Evolutionary conservation across 2,113 vertebrate species (phyloP).

Genomic region (Apodemus sylvaticus): DNA sequence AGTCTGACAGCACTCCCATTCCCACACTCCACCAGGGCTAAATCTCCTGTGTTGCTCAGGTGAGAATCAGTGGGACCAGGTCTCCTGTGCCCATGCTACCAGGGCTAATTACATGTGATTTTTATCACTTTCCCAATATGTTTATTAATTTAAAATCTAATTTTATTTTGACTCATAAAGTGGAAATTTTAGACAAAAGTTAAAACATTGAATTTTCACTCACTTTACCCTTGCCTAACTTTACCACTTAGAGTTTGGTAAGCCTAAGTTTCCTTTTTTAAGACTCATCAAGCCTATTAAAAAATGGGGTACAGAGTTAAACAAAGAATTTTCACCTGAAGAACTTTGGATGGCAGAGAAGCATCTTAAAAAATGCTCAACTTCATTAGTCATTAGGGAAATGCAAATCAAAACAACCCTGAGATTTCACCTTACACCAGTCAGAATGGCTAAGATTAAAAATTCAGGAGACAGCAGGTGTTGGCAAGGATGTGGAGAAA

Average conservation of each 20-base stretch:
- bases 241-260: neutral
- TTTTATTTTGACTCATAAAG: slow-evolving; percentile 40
- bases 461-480: too few relatives aligned
- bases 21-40: neutral
- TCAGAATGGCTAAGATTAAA: too few relatives aligned
- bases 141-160: neutral
- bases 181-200: neutral
- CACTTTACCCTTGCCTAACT: neutral
- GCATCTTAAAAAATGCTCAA: too few relatives aligned
- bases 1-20: neutral
- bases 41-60: neutral
- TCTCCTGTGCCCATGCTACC: neutral
- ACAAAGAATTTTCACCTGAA: too few relatives aligned
- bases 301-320: too few relatives aligned
- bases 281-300: neutral
- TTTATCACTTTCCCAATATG: slow-evolving; percentile 17
- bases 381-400: too few relatives aligned
- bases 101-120: neutral
- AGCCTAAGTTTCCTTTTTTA: neutral
- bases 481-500: too few relatives aligned
- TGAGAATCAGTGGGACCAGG: neutral
- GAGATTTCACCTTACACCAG: too few relatives aligned
- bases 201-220: neutral
- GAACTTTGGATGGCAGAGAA: too few relatives aligned
- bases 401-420: too few relatives aligned